phyloP scores from a whole-genome alignment of 2,113 vertebrate species.

The Chinchilla lanigera region DNA sequence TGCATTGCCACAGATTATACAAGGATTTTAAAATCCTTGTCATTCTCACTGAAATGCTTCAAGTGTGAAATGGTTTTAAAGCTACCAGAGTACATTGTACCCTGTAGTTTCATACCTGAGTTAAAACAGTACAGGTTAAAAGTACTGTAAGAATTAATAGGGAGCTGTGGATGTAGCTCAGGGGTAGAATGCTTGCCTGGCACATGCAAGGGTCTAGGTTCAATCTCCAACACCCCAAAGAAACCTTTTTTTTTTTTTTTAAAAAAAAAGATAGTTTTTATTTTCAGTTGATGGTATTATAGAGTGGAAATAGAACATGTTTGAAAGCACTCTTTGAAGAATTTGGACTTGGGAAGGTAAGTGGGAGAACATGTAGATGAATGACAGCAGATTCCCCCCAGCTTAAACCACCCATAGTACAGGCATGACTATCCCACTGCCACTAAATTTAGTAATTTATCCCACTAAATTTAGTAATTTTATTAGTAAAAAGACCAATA shows the following conservation, averaged over 20 bases:
- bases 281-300: conserved; percentile 30
- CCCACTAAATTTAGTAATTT: background rate
- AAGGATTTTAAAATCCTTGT: background rate
- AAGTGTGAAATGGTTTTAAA: conserved; percentile 26
- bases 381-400: background rate
- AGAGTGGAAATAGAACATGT: background rate
- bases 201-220: background rate
- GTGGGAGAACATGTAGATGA: conserved; percentile 1
- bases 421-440: background rate
- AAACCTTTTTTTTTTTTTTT: background rate
- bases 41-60: conserved; percentile 21
- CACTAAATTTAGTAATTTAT: too few relatives aligned
- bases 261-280: background rate
- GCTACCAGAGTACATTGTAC: background rate
- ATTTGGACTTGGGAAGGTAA: background rate
- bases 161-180: background rate
- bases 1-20: background rate
- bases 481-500: background rate
- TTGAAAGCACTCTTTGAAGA: conserved; percentile 45
- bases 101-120: background rate
- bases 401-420: background rate
- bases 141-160: background rate
- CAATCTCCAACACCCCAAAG: background rate
- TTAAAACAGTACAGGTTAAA: background rate
- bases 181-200: background rate